These are phyloP conservation scores for Labeo catla DNA, from an alignment of 2,113 vertebrate genomes.

Conservation along the genomic window DNA sequence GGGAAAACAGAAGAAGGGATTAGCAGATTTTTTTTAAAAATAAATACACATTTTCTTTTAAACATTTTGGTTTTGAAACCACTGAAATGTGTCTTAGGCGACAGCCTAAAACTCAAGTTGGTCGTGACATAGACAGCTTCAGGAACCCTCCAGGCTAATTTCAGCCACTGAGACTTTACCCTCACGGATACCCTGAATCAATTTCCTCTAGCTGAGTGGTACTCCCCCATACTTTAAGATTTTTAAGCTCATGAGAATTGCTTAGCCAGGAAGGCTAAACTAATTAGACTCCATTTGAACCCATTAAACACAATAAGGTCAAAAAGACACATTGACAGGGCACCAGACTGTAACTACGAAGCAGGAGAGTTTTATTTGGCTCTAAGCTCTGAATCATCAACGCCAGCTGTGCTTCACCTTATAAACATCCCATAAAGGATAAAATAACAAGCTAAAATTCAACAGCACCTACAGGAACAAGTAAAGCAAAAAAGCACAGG, in stretches of 20 bases:
- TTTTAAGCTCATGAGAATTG: slow-evolving; percentile 39
- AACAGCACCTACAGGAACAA: neutral
- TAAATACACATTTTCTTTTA: neutral
- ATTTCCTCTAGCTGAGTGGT: slow-evolving; percentile 28
- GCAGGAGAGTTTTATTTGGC: slow-evolving; percentile 47
- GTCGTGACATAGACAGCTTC: neutral
- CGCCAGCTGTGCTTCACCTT: slow-evolving; percentile 37
- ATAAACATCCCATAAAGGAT: slow-evolving; percentile 25
- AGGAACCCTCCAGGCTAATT: neutral
- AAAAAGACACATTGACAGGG: slow-evolving; percentile 30
- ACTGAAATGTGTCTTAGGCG: neutral
- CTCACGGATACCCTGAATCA: neutral
- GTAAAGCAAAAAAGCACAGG: neutral
- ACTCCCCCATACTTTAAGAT: slow-evolving; percentile 30
- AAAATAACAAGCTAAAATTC: slow-evolving; percentile 33
- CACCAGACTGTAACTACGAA: slow-evolving; percentile 36
- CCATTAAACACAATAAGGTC: slow-evolving; percentile 48
- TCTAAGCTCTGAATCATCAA: slow-evolving; percentile 42
- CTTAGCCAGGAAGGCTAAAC: slow-evolving; percentile 46
- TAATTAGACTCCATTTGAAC: slow-evolving; percentile 51
- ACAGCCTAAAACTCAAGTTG: neutral
- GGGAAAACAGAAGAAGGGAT: neutral
- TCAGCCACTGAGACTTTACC: slow-evolving; percentile 23
- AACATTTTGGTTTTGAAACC: neutral
- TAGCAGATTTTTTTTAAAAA: neutral